A percentile compares a stretch with the other conserved stretches of the same genome.
phyloP scores from a whole-genome alignment of 2,888 invertebrate genomes.

The Callimorpha dominula region DNA sequence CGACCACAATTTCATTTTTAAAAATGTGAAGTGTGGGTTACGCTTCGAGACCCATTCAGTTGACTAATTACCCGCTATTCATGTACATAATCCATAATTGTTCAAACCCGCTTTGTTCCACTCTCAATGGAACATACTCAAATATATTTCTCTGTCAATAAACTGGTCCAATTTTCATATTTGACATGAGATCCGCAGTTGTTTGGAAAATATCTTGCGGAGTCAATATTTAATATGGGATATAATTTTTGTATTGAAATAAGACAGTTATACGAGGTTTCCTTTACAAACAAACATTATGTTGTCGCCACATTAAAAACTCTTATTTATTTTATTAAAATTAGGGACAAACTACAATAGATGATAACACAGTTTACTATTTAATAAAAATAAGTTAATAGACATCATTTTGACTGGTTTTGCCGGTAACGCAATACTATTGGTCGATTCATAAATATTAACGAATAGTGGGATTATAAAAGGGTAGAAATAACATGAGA shows the following conservation, averaged over 20 bases:
- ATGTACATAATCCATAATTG: constrained; percentile 26
- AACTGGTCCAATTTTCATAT: constrained; percentile 36
- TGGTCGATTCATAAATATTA: no score
- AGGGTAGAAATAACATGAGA: no score
- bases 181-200: constrained; percentile 42
- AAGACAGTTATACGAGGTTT: background rate
- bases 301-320: no score
- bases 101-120: constrained; percentile 23
- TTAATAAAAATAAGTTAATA: no score
- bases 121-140: constrained; percentile 14
- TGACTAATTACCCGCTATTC: constrained; percentile 33
- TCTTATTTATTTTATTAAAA: no score
- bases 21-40: background rate
- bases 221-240: constrained; percentile 35
- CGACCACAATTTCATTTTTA: constrained; percentile 2
- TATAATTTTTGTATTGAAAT: constrained; percentile 23
- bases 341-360: no score
- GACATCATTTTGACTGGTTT: no score
- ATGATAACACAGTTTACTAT: no score
- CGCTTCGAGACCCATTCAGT: constrained; percentile 3
- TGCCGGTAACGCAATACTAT: no score
- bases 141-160: constrained; percentile 38
- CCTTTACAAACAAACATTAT: background rate
- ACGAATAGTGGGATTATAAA: no score
- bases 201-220: constrained; percentile 36